phyloP scores from a whole-genome alignment of 2,113 vertebrate species.

The Furnarius figulus region DNA sequence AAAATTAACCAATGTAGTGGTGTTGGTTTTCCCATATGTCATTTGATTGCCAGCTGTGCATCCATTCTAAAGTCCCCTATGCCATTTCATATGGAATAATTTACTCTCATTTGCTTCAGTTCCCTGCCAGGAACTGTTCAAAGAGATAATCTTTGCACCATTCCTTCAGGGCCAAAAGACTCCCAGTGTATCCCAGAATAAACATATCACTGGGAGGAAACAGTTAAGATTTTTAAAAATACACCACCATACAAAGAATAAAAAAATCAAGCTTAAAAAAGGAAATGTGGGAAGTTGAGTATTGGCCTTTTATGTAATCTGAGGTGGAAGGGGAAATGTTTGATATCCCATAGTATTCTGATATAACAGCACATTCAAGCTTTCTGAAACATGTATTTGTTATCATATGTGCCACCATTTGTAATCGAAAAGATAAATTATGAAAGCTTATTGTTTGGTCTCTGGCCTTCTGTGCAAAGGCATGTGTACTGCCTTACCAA shows the following conservation, averaged over 20 bases:
- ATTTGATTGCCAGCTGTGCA: background rate
- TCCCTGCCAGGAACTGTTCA: background rate
- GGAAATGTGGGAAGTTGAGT: background rate
- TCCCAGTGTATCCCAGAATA: background rate
- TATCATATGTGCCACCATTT: background rate
- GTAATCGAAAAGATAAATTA: slow-evolving; percentile 1
- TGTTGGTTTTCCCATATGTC: background rate
- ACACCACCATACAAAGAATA: background rate
- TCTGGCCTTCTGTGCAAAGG: background rate
- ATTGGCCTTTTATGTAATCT: background rate
- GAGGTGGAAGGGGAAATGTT: background rate
- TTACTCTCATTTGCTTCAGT: background rate
- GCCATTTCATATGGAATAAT: background rate
- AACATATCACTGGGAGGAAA: background rate
- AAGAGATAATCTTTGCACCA: background rate
- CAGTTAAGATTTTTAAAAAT: background rate
- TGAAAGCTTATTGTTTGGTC: background rate
- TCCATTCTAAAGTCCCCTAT: background rate
- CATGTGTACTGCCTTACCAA: background rate
- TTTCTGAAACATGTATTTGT: background rate
- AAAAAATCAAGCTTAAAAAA: background rate
- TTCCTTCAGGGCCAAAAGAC: background rate
- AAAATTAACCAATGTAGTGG: background rate
- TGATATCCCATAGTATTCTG: background rate
- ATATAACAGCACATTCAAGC: background rate